Percentiles rank a stretch among this genome's conserved stretches.
phyloP scores from a whole-genome alignment of 2,797 vertebrate species.

The Leuciscus waleckii region DNA sequence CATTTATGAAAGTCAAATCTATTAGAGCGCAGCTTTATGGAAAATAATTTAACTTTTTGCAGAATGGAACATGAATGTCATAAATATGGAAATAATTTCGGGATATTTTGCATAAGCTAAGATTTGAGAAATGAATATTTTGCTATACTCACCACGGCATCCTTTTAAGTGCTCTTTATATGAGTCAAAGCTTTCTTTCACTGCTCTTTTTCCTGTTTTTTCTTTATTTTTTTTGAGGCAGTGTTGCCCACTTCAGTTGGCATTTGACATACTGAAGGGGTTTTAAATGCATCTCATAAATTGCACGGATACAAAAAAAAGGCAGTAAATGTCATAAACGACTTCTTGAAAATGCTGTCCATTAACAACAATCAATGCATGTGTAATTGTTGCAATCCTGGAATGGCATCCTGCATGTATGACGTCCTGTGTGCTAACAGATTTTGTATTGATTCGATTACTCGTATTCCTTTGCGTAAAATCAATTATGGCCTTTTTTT shows the following conservation, averaged over 20 bases:
- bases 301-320: conserved; percentile 58
- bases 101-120: conserved; percentile 9
- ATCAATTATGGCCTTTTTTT: conserved; percentile 82
- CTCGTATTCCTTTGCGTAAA: conserved; percentile 75
- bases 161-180: conserved; percentile 1
- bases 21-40: neutral
- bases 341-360: conserved; percentile 69
- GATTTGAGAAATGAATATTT: neutral
- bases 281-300: conserved; percentile 48
- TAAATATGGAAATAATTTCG: neutral
- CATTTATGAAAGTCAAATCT: conserved; percentile 30
- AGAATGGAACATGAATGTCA: neutral
- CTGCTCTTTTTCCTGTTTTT: too few relatives aligned
- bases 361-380: conserved; percentile 77
- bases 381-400: conserved; percentile 81
- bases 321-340: conserved; percentile 75
- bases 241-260: conserved; percentile 13
- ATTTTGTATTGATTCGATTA: conserved; percentile 81
- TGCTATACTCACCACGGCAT: neutral
- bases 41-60: neutral
- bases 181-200: neutral
- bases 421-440: conserved; percentile 55
- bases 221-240: neutral
- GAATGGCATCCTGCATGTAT: conserved; percentile 63
- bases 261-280: conserved; percentile 7